Evolutionary conservation across 1,140 invertebrate genomes (phyloP), one percentile per base, ranked within the genome.

Genomic region (Berghia stephanieae): DNA sequence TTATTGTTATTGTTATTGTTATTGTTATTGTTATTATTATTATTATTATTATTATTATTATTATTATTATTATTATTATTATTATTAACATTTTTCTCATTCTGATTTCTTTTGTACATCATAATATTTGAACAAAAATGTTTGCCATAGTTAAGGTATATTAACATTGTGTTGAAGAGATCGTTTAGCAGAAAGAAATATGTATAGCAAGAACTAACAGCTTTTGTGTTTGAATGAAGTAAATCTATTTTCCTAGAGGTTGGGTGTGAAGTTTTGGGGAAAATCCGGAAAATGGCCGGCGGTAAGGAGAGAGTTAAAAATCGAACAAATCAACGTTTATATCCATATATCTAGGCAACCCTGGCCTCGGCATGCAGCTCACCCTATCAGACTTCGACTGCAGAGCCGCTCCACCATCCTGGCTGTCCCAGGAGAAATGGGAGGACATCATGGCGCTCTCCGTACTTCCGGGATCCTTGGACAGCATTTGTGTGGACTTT

Each of bases 371-470:
- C 38, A 87, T 90, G 82, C 86, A 87, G 82, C 81, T 90, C 42
- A 87, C 85, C 3, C 73, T 90, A 43, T 77, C 81, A 36, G 89
- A 90, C 79, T 90, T 90, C 84, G 87, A 88, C 75, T 86, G 83
- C 77, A 82, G 84, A 34, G 84, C 82, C 31, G 71, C 70, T 2
- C 77, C 82, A 13, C 89, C 89, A 6, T 52, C 67, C 18, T 89
- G 87, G 87, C 73, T 90, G 27, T 84, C 87, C 1, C 83, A 79
- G 72, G 85, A 89, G 70, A 85, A 85, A 72, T 90, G 88, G 88
- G 88, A 90, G 67, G 87, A 90, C 73, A 83, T 90, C 21, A 63
- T 90, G 75, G 87, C 89, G 8, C 79, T 90, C 40, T 90, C 89
- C 44, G 86, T 89, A 18, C 81, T 90, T 0, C 88, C 87, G 8